These are phyloP conservation scores for Crotalus horridus DNA, from an alignment of 2,113 vertebrate genomes.

Conservation along the genomic window DNA sequence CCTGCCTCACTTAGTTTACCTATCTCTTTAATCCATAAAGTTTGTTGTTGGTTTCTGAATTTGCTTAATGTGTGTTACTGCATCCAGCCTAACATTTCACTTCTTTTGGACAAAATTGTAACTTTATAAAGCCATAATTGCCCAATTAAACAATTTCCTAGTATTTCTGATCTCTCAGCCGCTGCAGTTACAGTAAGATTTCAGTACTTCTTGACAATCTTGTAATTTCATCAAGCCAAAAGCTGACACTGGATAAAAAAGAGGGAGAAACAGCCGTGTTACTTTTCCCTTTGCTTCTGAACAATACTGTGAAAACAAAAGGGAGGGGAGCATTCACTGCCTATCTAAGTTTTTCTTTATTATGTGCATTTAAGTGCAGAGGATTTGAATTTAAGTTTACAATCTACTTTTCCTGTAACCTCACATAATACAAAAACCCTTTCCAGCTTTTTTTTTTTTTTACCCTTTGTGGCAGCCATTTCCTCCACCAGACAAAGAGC, in stretches of 20 bases:
- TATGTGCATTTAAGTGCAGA: neutral
- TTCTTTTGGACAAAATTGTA: neutral
- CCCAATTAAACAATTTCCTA: neutral
- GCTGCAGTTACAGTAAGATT: neutral
- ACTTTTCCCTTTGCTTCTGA: neutral
- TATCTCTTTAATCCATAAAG: neutral
- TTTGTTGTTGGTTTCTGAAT: neutral
- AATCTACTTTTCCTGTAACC: neutral
- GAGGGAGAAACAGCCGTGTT: neutral
- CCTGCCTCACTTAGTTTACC: neutral
- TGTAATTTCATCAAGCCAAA: neutral
- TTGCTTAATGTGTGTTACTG: neutral
- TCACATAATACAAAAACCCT: neutral
- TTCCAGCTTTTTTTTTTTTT: neutral
- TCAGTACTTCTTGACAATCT: neutral
- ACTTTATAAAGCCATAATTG: neutral
- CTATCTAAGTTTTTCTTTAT: neutral
- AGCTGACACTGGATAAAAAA: too few relatives aligned
- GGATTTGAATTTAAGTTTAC: neutral
- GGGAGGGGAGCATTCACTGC: too few relatives aligned
- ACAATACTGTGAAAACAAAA: neutral
- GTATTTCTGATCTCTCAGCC: neutral
- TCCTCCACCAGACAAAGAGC: constrained; percentile 48
- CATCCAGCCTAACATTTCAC: neutral
- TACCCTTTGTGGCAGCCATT: constrained; percentile 37